phyloP scores from a whole-genome alignment of 1,140 invertebrate genomes.

The Megalonaias nervosa region DNA sequence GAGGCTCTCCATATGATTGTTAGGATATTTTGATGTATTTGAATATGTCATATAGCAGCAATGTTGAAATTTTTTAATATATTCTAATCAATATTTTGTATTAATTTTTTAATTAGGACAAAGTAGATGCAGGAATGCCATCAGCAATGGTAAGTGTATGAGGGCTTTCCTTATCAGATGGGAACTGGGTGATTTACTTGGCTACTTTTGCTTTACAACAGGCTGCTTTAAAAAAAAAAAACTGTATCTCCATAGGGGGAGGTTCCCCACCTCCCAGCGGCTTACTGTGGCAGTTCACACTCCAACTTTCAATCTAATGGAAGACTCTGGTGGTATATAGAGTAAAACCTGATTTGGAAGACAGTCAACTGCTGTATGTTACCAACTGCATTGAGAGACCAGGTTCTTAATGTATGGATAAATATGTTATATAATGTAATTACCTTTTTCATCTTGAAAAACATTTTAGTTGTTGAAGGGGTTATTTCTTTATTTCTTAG shows the following conservation, averaged over 20 bases:
- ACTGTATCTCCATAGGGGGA: no score
- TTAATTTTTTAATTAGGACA: conserved; percentile 74
- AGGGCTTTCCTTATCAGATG: no score
- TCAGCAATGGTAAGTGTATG: conserved; percentile 77
- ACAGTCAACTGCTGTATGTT: background rate
- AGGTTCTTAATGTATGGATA: background rate
- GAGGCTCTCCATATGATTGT: background rate
- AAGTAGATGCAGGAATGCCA: conserved; percentile 90
- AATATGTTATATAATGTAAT: background rate
- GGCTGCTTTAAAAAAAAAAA: no score
- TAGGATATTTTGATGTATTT: background rate
- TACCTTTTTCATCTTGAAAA: background rate
- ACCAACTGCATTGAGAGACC: background rate
- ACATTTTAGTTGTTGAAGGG: no score
- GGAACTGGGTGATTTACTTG: no score
- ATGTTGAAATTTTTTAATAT: background rate
- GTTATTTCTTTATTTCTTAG: no score
- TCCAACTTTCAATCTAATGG: no score
- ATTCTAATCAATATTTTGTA: background rate
- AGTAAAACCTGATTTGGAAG: no score
- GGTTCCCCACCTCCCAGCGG: no score
- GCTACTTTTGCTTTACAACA: no score
- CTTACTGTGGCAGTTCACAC: no score
- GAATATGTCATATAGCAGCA: background rate
- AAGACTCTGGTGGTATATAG: no score